Percentiles rank a stretch among this genome's conserved stretches.
Conservation (phyloP, 2,888 invertebrate species). For the Criorhina ranunculi region DNA sequence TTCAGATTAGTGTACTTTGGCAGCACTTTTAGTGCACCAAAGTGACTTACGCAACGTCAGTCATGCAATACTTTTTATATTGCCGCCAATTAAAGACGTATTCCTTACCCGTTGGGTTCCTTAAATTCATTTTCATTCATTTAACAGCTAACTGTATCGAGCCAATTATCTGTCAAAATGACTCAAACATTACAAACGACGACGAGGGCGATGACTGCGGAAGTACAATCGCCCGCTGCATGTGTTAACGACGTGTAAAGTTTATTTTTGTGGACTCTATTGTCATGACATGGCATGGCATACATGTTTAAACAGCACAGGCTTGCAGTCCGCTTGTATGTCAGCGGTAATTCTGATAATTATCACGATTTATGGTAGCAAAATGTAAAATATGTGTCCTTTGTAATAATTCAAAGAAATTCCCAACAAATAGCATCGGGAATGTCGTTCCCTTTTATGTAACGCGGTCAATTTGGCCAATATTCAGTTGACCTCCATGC, state of each 20-base stretch:
- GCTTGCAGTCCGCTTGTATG: constrained; percentile 1
- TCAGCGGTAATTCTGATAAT: constrained; percentile 7
- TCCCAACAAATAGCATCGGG: neutral
- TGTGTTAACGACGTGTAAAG: neutral
- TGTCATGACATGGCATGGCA: constrained; percentile 12
- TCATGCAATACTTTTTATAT: neutral
- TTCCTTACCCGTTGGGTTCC: neutral
- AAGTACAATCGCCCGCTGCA: constrained; percentile 2
- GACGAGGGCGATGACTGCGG: constrained; percentile 45
- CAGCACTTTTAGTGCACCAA: neutral
- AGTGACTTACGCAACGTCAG: neutral
- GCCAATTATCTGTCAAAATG: constrained; percentile 37
- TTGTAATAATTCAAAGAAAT: constrained; percentile 13
- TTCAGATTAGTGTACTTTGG: too few relatives aligned
- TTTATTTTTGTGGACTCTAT: neutral
- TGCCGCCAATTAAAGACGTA: constrained; percentile 2
- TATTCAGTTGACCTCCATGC: constrained; percentile 27
- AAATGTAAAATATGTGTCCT: neutral
- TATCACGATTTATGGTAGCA: constrained; percentile 33
- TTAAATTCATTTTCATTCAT: constrained; percentile 13
- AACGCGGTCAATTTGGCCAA: constrained; percentile 37
- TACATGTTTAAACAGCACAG: constrained; percentile 1
- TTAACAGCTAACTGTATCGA: constrained; percentile 6
- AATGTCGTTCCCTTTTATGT: constrained; percentile 22
- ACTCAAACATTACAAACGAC: constrained; percentile 16